Conservation (phyloP, 2,113 vertebrate species). For the Vimba vimba region DNA sequence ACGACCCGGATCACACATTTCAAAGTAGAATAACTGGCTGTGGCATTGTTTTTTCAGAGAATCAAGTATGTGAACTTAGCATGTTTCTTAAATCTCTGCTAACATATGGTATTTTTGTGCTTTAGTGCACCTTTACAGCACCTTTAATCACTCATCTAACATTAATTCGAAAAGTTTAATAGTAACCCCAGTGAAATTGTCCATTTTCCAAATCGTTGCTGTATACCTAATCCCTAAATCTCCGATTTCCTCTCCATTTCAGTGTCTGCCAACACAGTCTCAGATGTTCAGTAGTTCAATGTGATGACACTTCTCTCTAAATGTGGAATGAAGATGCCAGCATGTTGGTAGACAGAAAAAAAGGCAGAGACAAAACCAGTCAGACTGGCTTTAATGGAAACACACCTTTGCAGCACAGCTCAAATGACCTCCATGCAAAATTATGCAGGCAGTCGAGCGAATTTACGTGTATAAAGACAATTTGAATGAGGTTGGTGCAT, state of each 20-base stretch:
- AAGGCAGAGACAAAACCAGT: conserved; percentile 35
- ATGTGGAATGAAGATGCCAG: conserved; percentile 4
- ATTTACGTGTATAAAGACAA: conserved; percentile 47
- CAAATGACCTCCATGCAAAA: conserved; percentile 50
- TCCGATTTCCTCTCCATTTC: conserved; percentile 20
- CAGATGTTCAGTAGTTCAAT: conserved; percentile 41
- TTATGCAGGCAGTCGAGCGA: conserved; percentile 32
- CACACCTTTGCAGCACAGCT: neutral
- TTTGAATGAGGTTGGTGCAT: conserved; percentile 47
- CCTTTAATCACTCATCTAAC: neutral
- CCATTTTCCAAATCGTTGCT: conserved; percentile 4
- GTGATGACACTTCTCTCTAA: conserved; percentile 38
- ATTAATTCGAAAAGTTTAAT: conserved; percentile 21
- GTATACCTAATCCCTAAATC: conserved; percentile 11
- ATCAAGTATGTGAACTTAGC: too few species aligned
- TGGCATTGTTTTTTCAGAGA: too few species aligned
- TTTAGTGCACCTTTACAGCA: too few species aligned
- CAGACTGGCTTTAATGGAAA: conserved; percentile 12
- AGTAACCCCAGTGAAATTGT: conserved; percentile 21
- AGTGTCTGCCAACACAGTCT: conserved; percentile 18
- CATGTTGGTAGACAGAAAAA: conserved; percentile 25
- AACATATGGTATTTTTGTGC: too few species aligned
- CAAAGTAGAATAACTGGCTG: too few species aligned
- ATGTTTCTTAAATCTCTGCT: too few species aligned
- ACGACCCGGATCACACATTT: too few species aligned